Conservation (phyloP, 2,113 vertebrate species). For the Catharus fuscescens region DNA sequence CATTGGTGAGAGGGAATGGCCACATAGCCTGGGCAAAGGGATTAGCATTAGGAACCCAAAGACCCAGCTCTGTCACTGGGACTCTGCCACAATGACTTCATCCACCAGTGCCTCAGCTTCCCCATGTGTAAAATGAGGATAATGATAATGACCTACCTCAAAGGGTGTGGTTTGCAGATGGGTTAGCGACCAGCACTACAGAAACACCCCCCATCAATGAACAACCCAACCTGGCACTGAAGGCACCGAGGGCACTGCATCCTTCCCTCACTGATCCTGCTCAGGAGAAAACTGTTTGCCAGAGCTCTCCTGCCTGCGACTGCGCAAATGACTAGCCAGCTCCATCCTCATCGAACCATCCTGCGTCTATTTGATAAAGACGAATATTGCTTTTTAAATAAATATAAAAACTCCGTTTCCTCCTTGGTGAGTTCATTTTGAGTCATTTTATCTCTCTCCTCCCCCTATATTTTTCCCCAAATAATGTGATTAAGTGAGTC, state of each 20-base stretch:
- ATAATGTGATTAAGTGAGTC: slow-evolving; percentile 87
- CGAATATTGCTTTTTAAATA: slow-evolving; percentile 82
- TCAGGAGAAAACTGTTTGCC: background rate
- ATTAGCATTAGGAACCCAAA: background rate
- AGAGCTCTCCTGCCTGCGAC: slow-evolving; percentile 14
- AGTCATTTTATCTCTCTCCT: slow-evolving; percentile 85
- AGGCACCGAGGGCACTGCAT: slow-evolving; percentile 8
- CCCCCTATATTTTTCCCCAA: slow-evolving; percentile 82
- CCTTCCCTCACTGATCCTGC: slow-evolving; percentile 21
- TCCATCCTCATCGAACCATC: slow-evolving; percentile 63
- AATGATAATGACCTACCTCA: slow-evolving; percentile 66
- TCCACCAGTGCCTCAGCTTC: slow-evolving; percentile 62
- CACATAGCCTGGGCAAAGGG: background rate
- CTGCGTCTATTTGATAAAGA: slow-evolving; percentile 78
- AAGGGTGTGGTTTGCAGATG: slow-evolving; percentile 27
- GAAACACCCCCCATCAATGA: slow-evolving; percentile 28
- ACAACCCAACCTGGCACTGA: slow-evolving; percentile 13
- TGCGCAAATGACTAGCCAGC: slow-evolving; percentile 33
- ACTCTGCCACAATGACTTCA: background rate
- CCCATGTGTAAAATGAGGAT: slow-evolving; percentile 53
- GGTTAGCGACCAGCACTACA: slow-evolving; percentile 46
- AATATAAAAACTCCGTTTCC: slow-evolving; percentile 82
- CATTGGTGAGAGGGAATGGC: background rate
- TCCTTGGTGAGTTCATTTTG: slow-evolving; percentile 83
- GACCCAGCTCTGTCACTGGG: background rate